phyloP scores from a whole-genome alignment of 2,797 vertebrate species.

The Smutsia gigantea region DNA sequence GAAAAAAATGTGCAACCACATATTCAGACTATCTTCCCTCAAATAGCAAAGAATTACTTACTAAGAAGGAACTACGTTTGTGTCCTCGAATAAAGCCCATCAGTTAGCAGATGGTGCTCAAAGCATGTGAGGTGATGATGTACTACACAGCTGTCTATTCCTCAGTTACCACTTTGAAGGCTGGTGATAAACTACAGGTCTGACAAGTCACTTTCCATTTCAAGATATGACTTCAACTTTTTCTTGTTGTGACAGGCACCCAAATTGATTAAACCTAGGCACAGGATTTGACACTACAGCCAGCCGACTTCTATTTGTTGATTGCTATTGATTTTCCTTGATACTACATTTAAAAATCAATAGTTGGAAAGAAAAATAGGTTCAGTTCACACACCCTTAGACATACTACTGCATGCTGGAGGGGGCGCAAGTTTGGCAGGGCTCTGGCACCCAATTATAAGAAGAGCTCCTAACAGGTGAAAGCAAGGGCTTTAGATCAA shows the following conservation, averaged over 20 bases:
- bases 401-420: slow-evolving; percentile 91
- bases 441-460: slow-evolving; percentile 94
- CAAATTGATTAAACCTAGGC: slow-evolving; percentile 92
- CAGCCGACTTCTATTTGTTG: slow-evolving; percentile 96
- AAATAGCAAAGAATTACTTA: background rate
- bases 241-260: slow-evolving; percentile 91
- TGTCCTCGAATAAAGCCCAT: slow-evolving; percentile 26
- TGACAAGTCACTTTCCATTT: slow-evolving; percentile 88
- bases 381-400: slow-evolving; percentile 95
- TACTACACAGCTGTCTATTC: slow-evolving; percentile 74
- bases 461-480: slow-evolving; percentile 99
- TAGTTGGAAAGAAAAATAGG: slow-evolving; percentile 94
- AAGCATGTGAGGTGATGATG: slow-evolving; percentile 61
- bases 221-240: slow-evolving; percentile 88
- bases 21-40: background rate
- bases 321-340: slow-evolving; percentile 99
- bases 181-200: slow-evolving; percentile 88
- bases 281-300: slow-evolving; percentile 90
- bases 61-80: background rate
- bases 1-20: background rate
- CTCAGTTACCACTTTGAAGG: slow-evolving; percentile 81
- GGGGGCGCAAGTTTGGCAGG: slow-evolving; percentile 92
- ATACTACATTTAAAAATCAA: slow-evolving; percentile 99
- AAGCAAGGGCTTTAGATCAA: slow-evolving; percentile 92
- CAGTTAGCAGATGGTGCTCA: slow-evolving; percentile 66